Evolutionary conservation across 2,797 vertebrate genomes (phyloP), one percentile per base, ranked within the genome.

Genomic region (Pteronotus mesoamericanus): DNA sequence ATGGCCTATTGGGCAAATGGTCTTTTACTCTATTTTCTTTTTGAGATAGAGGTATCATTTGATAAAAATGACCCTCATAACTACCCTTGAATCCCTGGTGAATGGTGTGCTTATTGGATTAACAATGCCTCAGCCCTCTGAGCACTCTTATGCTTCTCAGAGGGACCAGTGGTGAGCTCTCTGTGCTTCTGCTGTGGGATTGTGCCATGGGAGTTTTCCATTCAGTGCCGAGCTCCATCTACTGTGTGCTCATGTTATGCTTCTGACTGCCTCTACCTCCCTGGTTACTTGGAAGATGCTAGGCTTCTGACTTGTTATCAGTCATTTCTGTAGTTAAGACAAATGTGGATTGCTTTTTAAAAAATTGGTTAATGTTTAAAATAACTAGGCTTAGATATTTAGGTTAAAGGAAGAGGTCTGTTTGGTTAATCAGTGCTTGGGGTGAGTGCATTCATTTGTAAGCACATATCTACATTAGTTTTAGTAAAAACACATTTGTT

Each of bases 401-500:
- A 82, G 48, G 26, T 53, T 80, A 88, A 74, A 89, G 79, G 51
- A 83, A 77, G 75, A 84, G 57, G 69, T 26, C 26, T 59, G 80
- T 53, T 79, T 82, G 46, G 71, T 89, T 84, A 79, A 4, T 72
- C 83, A 74, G 11, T 34, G 95, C 78, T 95, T 74, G 59, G 96
- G 69, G 34, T 0, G 4, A 96, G 6, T 55, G 0, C 9, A n/a
- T 95, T 80, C 80, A 39, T 92, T 79, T 95, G 82, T 55, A 34
- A 96, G 69, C 74, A 86, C 86, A 82, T 96, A 48, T 97, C 98
- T 98, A 96, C 64, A 83, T 21, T 96, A 79, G 46, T 95, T 97
- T 97, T 66, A 95, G 93, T 93, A 69, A 94, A 98, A 97, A 97
- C 96, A 61, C 66, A 42, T 96, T 97, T 98, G 86, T 97, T 97